A percentile compares a stretch with the other conserved stretches of the same genome.
Evolutionary conservation across 2,113 vertebrate genomes (phyloP).

Genomic region (Lepisosteus oculatus): DNA sequence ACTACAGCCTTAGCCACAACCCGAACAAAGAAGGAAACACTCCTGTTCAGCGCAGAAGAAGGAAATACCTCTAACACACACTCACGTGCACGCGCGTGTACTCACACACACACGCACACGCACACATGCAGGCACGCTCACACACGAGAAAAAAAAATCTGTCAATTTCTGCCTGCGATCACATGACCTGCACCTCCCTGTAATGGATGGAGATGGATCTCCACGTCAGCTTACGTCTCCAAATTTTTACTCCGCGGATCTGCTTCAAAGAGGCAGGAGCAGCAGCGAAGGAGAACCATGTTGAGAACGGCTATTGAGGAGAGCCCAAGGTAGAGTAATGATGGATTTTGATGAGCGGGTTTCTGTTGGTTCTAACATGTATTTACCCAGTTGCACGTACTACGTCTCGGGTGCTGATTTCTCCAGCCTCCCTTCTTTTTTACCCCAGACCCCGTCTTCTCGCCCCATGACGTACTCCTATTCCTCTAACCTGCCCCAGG

Average conservation of each 20-base stretch:
- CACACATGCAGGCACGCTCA: slow-evolving; percentile 33
- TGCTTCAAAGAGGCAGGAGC: slow-evolving; percentile 96
- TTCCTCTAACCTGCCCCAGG: slow-evolving; percentile 92
- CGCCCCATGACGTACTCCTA: slow-evolving; percentile 96
- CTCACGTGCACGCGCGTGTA: background rate
- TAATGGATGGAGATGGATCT: slow-evolving; percentile 98
- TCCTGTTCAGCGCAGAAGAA: background rate
- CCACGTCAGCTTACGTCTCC: slow-evolving; percentile 99
- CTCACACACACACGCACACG: background rate
- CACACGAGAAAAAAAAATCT: slow-evolving; percentile 62
- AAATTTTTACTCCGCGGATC: slow-evolving; percentile 92
- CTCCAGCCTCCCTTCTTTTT: slow-evolving; percentile 94
- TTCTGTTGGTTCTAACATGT: slow-evolving; percentile 96
- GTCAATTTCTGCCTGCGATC: slow-evolving; percentile 98
- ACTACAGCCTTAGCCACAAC: background rate
- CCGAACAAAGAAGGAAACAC: background rate
- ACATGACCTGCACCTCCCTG: slow-evolving; percentile 97
- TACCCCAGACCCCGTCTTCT: slow-evolving; percentile 95
- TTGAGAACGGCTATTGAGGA: slow-evolving; percentile 83
- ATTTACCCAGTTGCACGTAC: slow-evolving; percentile 98
- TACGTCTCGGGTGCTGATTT: slow-evolving; percentile 98
- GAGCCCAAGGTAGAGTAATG: slow-evolving; percentile 81
- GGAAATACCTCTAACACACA: background rate
- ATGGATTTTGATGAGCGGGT: slow-evolving; percentile 99
- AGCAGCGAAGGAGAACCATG: slow-evolving; percentile 84